Conservation (phyloP, 92 coral and sea anemone species). For the Anthopleura xanthogrammica region DNA sequence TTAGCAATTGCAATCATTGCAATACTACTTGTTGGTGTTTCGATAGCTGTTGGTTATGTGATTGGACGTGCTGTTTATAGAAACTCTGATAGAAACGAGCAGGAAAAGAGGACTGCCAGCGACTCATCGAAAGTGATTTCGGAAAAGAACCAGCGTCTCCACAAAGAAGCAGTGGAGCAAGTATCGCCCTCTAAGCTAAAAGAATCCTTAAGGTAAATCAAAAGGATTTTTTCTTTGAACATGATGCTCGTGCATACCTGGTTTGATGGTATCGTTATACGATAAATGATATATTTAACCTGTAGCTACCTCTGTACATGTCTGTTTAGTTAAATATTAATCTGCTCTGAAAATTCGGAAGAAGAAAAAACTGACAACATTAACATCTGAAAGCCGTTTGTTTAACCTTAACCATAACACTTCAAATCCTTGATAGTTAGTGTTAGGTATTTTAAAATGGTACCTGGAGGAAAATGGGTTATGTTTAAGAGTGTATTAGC, state of each 20-base stretch:
- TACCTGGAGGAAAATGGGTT: too few relatives aligned
- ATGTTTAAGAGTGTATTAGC: too few relatives aligned
- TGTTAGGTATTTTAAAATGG: too few relatives aligned
- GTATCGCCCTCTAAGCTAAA: slow-evolving; percentile 55
- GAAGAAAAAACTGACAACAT: too few relatives aligned
- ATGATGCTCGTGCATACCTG: not conserved
- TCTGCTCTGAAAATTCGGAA: too few relatives aligned
- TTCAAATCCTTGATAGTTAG: too few relatives aligned
- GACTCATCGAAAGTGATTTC: not conserved
- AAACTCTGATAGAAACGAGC: slow-evolving; percentile 40
- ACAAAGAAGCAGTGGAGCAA: slow-evolving; percentile 52
- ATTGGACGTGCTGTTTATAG: slow-evolving; percentile 47
- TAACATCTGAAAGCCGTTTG: too few relatives aligned
- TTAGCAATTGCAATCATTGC: slow-evolving; percentile 23
- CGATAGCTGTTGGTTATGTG: slow-evolving; percentile 55
- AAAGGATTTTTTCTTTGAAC: not conserved
- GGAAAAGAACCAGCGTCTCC: slow-evolving; percentile 21
- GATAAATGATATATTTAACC: not conserved
- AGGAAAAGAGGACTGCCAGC: slow-evolving; percentile 9
- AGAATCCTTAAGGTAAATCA: slow-evolving; percentile 54
- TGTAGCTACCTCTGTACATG: too few relatives aligned
- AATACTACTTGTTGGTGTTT: slow-evolving; percentile 34
- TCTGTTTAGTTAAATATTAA: too few relatives aligned
- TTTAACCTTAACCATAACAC: too few relatives aligned
- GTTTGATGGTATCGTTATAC: too few relatives aligned